A percentile compares a stretch with the other conserved stretches of the same genome.
Evolutionary conservation across 2,113 vertebrate genomes (phyloP).

Genomic region (Opisthocomus hoazin): DNA sequence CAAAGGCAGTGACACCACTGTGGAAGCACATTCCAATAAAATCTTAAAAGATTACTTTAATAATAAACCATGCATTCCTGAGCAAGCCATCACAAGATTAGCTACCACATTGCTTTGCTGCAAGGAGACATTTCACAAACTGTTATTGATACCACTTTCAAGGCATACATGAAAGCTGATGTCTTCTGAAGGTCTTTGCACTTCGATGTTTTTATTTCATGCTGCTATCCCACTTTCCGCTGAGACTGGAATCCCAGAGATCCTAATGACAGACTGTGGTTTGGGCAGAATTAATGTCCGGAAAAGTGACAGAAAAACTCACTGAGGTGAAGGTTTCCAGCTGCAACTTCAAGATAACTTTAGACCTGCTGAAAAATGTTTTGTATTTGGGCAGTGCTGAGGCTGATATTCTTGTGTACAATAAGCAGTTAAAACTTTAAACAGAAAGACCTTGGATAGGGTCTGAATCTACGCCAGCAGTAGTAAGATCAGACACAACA

Average conservation of each 20-base stretch:
- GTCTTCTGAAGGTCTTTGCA: background rate
- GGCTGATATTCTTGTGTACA: background rate
- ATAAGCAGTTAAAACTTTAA: slow-evolving; percentile 29
- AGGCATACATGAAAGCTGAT: background rate
- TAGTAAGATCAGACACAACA: slow-evolving; percentile 54
- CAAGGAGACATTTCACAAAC: slow-evolving; percentile 46
- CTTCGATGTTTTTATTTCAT: background rate
- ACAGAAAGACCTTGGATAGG: background rate
- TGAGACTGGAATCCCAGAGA: background rate
- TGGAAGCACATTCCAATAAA: slow-evolving; percentile 73
- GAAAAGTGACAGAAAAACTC: slow-evolving; percentile 22
- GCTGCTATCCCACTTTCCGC: background rate
- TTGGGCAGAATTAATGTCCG: background rate
- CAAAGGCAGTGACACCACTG: slow-evolving; percentile 44
- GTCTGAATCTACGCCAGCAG: slow-evolving; percentile 28
- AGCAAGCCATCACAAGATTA: slow-evolving; percentile 72
- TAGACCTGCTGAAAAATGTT: slow-evolving; percentile 13
- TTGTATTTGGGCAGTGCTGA: background rate
- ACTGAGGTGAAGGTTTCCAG: slow-evolving; percentile 10
- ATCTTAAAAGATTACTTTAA: slow-evolving; percentile 75
- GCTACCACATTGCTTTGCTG: slow-evolving; percentile 59
- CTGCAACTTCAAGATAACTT: slow-evolving; percentile 15
- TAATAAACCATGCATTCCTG: slow-evolving; percentile 77
- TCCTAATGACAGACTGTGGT: background rate
- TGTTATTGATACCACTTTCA: slow-evolving; percentile 8